Percentiles rank a stretch among this genome's conserved stretches.
Conservation (phyloP, 1,140 invertebrate genomes). For the Geopemphigus sp. region DNA sequence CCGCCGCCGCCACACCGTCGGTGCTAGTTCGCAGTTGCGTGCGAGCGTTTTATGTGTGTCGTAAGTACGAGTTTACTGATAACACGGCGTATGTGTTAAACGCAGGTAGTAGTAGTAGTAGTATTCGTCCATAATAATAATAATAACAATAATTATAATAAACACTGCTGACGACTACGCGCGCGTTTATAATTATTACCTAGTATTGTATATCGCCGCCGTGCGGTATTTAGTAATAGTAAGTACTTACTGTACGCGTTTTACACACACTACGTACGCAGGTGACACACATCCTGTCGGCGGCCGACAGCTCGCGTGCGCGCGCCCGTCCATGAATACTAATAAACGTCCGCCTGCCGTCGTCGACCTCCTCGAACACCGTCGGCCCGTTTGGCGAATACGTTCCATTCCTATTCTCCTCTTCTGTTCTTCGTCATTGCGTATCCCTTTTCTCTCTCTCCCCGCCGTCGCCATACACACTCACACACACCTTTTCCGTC, state of each 20-base stretch:
- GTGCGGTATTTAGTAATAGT: background rate
- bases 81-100: background rate
- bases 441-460: too few relatives aligned
- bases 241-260: background rate
- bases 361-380: background rate
- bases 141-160: constrained; percentile 20
- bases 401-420: too few relatives aligned
- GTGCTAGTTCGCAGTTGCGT: background rate
- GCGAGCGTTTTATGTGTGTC: background rate
- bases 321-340: constrained; percentile 23
- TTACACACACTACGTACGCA: too few relatives aligned
- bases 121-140: constrained; percentile 13
- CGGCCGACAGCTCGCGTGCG: background rate
- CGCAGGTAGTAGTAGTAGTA: background rate
- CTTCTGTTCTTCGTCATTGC: too few relatives aligned
- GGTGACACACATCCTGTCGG: constrained; percentile 41
- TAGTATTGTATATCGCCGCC: background rate
- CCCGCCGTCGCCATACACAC: too few relatives aligned
- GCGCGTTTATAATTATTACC: constrained; percentile 35
- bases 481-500: too few relatives aligned
- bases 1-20: background rate
- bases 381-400: background rate
- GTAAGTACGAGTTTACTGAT: background rate
- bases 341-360: constrained; percentile 4
- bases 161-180: constrained; percentile 5